Evolutionary conservation across 2,113 vertebrate species (phyloP), one percentile per base, ranked within the genome.

Genomic region (Syrmaticus mikado): DNA sequence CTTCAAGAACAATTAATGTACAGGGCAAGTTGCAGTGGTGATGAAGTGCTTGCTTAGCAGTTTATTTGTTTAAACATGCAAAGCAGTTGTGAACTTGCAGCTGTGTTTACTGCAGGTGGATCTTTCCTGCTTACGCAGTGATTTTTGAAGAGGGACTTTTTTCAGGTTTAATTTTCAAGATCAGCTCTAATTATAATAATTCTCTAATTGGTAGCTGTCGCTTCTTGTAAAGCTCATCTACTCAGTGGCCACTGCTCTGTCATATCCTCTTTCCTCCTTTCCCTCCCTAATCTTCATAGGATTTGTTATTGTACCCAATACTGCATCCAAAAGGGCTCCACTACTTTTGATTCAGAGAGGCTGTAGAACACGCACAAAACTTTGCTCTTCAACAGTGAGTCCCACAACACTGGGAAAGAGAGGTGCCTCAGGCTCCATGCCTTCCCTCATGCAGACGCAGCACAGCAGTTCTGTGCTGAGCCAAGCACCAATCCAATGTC

Each of bases 1-100:
- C 52, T 90, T 32, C 60, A 89, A 45, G 55, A 92, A 40, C 27
- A 62, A 40, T 55, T 79, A 53, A 46, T 21, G 50, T 21, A 28
- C 36, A 53, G 36, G 50, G 53, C 52, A 92, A 32, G 55, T 6
- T 90, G 72, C 80, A 55, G 82, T 73, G 53, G 55, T 2, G 16
- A 62, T 50, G 28, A 52, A 83, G 17, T 73, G 75, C 68, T 91
- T 77, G 68, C 55, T 77, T 87, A 85, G 87, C 87, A 91, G 57
- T 61, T 91, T 72, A 11, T 72, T 66, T 73, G 87, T 84, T 87
- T 62, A 50, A 80, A 91, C 34, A 28, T 3, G 90, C 75, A 91
- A 67, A 77, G 41, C 90, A 87, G 82, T 41, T 65, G 72, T 79
- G 67, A 92, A 68, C 72, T 76, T 62, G 62, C 58, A 85, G 71